These are phyloP conservation scores for Synaphobranchus kaupii DNA, from an alignment of 2,797 vertebrate genomes.

Conservation along the genomic window DNA sequence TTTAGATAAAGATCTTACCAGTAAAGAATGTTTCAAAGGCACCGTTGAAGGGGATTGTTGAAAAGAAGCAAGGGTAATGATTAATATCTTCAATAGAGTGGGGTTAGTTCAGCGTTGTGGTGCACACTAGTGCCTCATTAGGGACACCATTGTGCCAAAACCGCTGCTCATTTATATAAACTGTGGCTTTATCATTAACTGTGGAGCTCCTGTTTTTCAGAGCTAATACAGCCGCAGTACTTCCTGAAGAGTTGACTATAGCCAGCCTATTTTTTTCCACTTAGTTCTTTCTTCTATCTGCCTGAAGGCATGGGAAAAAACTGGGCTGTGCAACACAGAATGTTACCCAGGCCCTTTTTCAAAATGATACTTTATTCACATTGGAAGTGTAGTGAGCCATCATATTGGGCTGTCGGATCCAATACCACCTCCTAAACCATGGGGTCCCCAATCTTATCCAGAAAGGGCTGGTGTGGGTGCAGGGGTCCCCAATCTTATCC, in stretches of 20 bases:
- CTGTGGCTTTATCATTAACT: slow-evolving; percentile 2
- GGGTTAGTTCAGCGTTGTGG: background rate
- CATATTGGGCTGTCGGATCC: too few relatives aligned
- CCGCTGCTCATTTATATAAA: slow-evolving; percentile 21
- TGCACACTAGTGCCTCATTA: slow-evolving; percentile 3
- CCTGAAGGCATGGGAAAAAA: background rate
- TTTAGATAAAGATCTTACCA: slow-evolving; percentile 73
- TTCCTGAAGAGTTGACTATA: background rate
- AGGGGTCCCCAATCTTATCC: too few relatives aligned
- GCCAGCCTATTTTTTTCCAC: background rate
- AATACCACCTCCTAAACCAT: too few relatives aligned
- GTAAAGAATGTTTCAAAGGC: slow-evolving; percentile 72
- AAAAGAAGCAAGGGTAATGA: slow-evolving; percentile 6
- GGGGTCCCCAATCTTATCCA: too few relatives aligned
- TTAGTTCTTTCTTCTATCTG: background rate
- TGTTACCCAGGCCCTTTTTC: background rate
- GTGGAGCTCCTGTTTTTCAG: background rate
- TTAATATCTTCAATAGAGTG: slow-evolving; percentile 5
- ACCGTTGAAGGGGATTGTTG: background rate
- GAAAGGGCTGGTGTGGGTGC: too few relatives aligned
- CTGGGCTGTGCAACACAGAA: background rate
- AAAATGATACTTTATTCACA: background rate
- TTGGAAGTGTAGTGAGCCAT: background rate
- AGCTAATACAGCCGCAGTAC: background rate
- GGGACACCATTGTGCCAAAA: slow-evolving; percentile 4